Percentiles rank a stretch among this genome's conserved stretches.
Evolutionary conservation across 2,113 vertebrate species (phyloP).

Genomic region (Coptodon bakossiorum): DNA sequence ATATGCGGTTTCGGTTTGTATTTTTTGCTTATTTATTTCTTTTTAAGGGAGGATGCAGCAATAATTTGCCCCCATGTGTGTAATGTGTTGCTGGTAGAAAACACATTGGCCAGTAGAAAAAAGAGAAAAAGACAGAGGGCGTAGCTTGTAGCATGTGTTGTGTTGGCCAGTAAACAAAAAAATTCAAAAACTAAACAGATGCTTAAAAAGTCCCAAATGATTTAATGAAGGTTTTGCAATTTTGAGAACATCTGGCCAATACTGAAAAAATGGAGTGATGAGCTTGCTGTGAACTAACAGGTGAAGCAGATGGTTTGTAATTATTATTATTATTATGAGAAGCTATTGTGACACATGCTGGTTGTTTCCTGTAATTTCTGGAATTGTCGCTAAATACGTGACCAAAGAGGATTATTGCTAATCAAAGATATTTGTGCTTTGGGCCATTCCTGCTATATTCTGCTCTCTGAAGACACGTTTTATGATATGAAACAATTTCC

Average conservation of each 20-base stretch:
- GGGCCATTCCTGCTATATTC: neutral
- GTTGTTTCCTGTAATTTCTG: neutral
- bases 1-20: neutral
- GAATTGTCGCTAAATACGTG: neutral
- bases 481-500: neutral
- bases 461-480: neutral
- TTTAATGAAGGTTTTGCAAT: neutral
- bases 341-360: neutral
- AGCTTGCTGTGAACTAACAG: neutral
- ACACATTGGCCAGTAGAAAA: neutral
- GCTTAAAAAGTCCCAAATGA: neutral
- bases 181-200: neutral
- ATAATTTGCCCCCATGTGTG: neutral
- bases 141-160: neutral
- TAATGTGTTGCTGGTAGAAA: neutral
- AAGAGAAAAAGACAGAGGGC: neutral
- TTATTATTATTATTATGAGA: neutral
- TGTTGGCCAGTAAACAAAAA: neutral
- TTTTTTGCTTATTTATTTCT: neutral
- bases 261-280: neutral
- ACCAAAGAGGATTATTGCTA: neutral
- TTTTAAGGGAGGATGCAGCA: neutral
- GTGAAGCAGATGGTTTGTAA: slow-evolving; percentile 24
- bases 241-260: slow-evolving; percentile 23
- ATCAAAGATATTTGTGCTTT: neutral